Evolutionary conservation across 2,888 invertebrate species (phyloP), one percentile per base, ranked within the genome.

Genomic region (Marronus borbonicus): DNA sequence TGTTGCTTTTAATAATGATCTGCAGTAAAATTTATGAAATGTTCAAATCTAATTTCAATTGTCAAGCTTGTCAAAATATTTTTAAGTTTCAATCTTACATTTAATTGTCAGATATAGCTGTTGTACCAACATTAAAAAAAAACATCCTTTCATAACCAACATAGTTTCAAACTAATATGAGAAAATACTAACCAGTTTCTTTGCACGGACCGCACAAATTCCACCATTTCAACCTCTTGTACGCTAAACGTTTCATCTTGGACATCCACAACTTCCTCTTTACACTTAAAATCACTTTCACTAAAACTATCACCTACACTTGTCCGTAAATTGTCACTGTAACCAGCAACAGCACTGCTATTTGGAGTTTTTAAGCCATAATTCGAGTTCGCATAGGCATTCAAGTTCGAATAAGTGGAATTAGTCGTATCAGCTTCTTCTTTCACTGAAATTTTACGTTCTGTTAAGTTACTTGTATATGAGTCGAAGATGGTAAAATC

Each of bases 401-500:
- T 70, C 55, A 69, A 58, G 72, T 79, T 0, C 88, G 89, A 24
- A 55, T 12, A 39, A 12, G 60, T 68, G 8, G 39, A 60, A 55
- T 55, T 65, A 55, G 36, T 66, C 39, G 58, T 49, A 31, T 55
- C 76, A n/a, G 68, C 10, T 66, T 66, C 65, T 58, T 55, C 65
- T 52, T 64, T 65, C 36, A 58, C 36, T 36, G 64, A 66, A 44
- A 44, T 74, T 58, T 66, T 39, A 50, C 80, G 78, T 62, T 39
- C 66, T 50, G 76, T 76, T 60, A 78, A 65, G 50, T 75, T 62
- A 64, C 75, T 74, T 66, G 78, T 77, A 65, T 78, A 77, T 66
- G 89, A 89, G 84, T 93, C 92, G 82, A 91, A 90, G 85, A 93
- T 92, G 85, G 91, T 92, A 85, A 92, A 94, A 86, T 94, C 94